Conservation (phyloP, 2,113 vertebrate species). For the Dicaeum eximium region DNA sequence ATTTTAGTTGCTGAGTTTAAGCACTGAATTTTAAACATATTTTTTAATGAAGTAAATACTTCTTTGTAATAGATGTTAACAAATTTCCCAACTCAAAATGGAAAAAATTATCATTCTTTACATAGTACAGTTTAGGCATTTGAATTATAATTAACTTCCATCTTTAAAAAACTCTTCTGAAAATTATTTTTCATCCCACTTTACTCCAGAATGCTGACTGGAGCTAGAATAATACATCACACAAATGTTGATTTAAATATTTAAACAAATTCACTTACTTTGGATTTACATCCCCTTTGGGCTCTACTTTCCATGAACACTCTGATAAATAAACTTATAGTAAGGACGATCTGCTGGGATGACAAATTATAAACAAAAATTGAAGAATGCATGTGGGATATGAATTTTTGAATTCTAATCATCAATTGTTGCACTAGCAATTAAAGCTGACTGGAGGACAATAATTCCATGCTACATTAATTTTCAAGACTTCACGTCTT, state of each 20-base stretch:
- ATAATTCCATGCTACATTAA: not conserved
- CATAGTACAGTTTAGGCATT: not conserved
- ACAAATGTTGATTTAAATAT: constrained; percentile 51
- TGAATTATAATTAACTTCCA: not conserved
- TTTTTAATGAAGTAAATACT: not conserved
- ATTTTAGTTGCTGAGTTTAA: not conserved
- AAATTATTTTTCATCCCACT: constrained; percentile 2
- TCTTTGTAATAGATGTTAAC: not conserved
- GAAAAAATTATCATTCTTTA: not conserved
- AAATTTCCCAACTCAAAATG: not conserved
- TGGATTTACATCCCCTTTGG: constrained; percentile 55
- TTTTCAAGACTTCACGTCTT: not conserved
- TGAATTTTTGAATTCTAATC: constrained; percentile 51
- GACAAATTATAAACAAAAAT: constrained; percentile 59
- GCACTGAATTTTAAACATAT: not conserved
- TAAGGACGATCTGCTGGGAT: constrained; percentile 27
- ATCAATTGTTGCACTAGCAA: constrained; percentile 25
- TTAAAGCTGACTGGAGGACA: constrained; percentile 38
- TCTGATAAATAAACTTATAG: constrained; percentile 37
- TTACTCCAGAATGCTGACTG: not conserved
- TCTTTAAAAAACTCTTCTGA: not conserved
- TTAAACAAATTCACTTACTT: constrained; percentile 55
- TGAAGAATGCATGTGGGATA: constrained; percentile 39
- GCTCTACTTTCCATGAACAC: constrained; percentile 34
- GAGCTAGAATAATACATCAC: constrained; percentile 21